Evolutionary conservation across 2,113 vertebrate species (phyloP).

Genomic region (Ascaphus truei): DNA sequence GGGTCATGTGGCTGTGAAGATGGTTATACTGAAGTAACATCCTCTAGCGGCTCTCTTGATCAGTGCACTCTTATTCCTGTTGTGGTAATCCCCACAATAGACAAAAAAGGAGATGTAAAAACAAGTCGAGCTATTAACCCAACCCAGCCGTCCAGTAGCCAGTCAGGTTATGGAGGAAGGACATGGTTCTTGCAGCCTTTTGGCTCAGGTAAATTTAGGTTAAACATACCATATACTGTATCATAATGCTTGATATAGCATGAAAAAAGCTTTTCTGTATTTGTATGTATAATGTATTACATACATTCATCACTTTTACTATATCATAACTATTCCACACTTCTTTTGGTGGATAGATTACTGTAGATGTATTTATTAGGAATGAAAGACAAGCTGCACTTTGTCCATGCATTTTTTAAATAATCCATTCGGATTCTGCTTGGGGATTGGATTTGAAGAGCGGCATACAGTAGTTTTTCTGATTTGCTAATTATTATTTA

Average conservation of each 20-base stretch:
- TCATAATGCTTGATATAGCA: neutral
- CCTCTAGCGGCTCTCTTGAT: constrained; percentile 76
- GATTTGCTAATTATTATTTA: no score
- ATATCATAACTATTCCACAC: no score
- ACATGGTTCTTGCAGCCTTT: constrained; percentile 97
- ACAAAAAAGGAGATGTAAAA: constrained; percentile 89
- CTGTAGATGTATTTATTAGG: no score
- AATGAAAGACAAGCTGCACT: no score
- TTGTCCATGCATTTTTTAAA: no score
- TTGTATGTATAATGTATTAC: no score
- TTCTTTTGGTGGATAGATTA: no score
- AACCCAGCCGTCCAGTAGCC: constrained; percentile 72
- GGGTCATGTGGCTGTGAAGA: constrained; percentile 84
- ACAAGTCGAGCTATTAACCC: constrained; percentile 90
- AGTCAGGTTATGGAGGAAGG: constrained; percentile 74
- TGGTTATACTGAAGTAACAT: constrained; percentile 90
- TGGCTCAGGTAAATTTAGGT: constrained; percentile 79
- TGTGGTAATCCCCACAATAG: constrained; percentile 82
- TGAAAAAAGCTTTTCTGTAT: no score
- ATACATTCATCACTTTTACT: no score
- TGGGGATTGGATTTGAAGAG: no score
- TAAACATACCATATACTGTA: neutral
- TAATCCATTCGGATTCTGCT: no score
- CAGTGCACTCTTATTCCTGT: constrained; percentile 89
- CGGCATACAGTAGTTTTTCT: no score